phyloP scores from a whole-genome alignment of 2,113 vertebrate genomes.

The Zapus hudsonius region DNA sequence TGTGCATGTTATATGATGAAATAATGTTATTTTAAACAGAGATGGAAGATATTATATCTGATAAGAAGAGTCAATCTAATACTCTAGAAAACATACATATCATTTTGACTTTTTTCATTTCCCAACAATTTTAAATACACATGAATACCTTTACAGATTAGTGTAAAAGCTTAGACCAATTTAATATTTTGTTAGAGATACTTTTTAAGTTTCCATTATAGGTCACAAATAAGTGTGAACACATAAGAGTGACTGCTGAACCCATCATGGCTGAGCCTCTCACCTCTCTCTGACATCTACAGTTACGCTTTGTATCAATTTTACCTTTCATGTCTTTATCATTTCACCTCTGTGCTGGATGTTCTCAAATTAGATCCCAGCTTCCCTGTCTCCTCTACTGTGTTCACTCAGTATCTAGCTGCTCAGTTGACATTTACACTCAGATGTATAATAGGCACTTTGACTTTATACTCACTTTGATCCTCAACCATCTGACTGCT shows the following conservation, averaged over 20 bases:
- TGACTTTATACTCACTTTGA: neutral
- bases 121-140: neutral
- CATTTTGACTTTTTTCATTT: neutral
- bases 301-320: neutral
- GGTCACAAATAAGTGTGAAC: neutral
- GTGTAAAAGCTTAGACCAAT: neutral
- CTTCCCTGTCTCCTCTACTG: neutral
- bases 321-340: neutral
- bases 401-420: neutral
- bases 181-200: neutral
- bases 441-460: neutral
- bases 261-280: neutral
- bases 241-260: neutral
- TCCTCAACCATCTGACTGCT: neutral
- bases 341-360: neutral
- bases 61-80: neutral
- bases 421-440: neutral
- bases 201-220: slow-evolving; percentile 33
- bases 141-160: neutral
- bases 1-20: neutral
- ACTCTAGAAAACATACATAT: neutral
- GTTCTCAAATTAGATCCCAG: neutral
- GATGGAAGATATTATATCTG: neutral
- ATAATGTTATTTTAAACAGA: neutral
- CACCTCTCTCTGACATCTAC: neutral